Evolutionary conservation across 2,797 vertebrate species (phyloP).

Genomic region (Acanthurus tractus): DNA sequence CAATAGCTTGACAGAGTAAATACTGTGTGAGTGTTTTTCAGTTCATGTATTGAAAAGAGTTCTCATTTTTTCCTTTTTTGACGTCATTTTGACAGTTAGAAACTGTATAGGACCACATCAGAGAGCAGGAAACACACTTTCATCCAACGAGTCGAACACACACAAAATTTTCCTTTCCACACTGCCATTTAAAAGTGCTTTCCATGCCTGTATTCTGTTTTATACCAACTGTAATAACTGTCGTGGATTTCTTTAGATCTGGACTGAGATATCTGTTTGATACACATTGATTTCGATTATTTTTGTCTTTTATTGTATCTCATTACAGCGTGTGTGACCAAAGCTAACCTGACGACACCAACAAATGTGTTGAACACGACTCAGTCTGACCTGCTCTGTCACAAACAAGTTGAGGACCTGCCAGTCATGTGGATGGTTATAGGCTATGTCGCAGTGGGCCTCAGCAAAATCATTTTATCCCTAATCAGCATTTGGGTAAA

Average conservation of each 20-base stretch:
- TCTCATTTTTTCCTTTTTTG: neutral
- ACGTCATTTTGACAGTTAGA: neutral
- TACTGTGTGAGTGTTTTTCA: too few species aligned
- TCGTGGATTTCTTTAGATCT: neutral
- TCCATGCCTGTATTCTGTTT: neutral
- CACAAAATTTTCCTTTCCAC: slow-evolving; percentile 5
- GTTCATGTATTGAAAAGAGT: too few species aligned
- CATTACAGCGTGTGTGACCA: slow-evolving; percentile 61
- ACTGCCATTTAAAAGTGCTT: slow-evolving; percentile 8
- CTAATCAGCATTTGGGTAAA: slow-evolving; percentile 71
- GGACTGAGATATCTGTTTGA: neutral
- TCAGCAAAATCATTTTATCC: slow-evolving; percentile 67
- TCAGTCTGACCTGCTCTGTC: accelerated
- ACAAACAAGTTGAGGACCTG: neutral
- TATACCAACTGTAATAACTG: neutral
- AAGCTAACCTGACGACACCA: neutral
- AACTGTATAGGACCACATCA: neutral
- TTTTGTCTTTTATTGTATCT: slow-evolving; percentile 9
- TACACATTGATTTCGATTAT: neutral
- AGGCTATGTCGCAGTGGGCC: slow-evolving; percentile 38
- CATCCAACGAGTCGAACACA: neutral
- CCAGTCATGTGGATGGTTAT: slow-evolving; percentile 46
- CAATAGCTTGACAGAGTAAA: too few species aligned
- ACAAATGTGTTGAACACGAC: neutral
- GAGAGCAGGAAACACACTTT: slow-evolving; percentile 37